Conservation (phyloP, 2,113 vertebrate genomes). For the Odontesthes bonariensis region DNA sequence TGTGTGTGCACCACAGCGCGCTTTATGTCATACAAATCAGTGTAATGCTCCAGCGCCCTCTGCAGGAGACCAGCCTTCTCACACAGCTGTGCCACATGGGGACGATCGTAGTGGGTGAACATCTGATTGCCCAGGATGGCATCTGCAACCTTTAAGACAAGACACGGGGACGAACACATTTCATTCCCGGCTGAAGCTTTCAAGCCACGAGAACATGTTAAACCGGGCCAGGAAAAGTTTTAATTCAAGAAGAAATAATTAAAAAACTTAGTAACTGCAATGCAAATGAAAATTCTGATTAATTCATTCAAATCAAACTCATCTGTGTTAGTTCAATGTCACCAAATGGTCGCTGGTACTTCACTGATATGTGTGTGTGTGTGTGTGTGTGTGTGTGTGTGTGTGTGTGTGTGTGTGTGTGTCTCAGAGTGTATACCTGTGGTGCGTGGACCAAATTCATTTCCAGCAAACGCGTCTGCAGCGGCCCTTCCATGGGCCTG, state of each 20-base stretch:
- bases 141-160: slow-evolving; percentile 90
- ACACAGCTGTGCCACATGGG: slow-evolving; percentile 97
- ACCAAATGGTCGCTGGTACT: too few relatives aligned
- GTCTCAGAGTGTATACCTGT: too few relatives aligned
- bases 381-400: slow-evolving; percentile 3
- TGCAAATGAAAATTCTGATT: not conserved
- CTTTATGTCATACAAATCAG: slow-evolving; percentile 98
- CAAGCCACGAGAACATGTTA: not conserved
- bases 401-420: slow-evolving; percentile 20
- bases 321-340: too few relatives aligned
- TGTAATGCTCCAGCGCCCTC: slow-evolving; percentile 97
- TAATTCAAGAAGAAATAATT: not conserved
- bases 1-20: slow-evolving; percentile 98
- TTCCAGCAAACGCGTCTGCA: slow-evolving; percentile 97
- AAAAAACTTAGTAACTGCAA: too few relatives aligned
- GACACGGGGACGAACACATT: slow-evolving; percentile 15
- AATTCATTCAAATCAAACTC: not conserved
- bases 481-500: slow-evolving; percentile 94
- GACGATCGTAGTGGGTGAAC: slow-evolving; percentile 98
- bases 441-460: slow-evolving; percentile 99
- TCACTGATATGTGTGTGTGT: not conserved
- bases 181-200: not conserved
- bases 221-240: not conserved
- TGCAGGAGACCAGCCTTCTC: slow-evolving; percentile 98
- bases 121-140: slow-evolving; percentile 99